Conservation (phyloP, 2,888 invertebrate genomes). For the Gortyna flavago region DNA sequence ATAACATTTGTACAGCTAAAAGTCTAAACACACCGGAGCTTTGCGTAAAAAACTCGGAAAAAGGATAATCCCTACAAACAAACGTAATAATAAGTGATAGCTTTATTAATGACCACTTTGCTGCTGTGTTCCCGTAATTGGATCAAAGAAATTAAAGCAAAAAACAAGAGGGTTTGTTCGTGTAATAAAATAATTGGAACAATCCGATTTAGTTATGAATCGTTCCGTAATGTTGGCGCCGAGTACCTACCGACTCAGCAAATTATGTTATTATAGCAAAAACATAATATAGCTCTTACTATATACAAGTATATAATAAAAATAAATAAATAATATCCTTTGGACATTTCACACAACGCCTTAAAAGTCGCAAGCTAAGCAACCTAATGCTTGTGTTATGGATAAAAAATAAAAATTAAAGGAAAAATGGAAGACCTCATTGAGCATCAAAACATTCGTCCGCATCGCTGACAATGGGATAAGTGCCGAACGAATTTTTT, state of each 20-base stretch:
- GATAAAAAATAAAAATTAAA: too few species aligned
- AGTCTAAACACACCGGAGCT: conserved; percentile 43
- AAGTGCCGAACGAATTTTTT: too few species aligned
- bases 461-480: too few species aligned
- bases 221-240: background rate
- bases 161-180: conserved; percentile 13
- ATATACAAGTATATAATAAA: too few species aligned
- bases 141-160: conserved; percentile 40
- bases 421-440: too few species aligned
- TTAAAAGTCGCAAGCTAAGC: too few species aligned
- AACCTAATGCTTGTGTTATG: too few species aligned
- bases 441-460: too few species aligned
- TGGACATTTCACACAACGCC: too few species aligned
- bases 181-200: conserved; percentile 27
- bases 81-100: conserved; percentile 54
- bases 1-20: conserved; percentile 32
- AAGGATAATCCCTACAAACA: conserved; percentile 52
- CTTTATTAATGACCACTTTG: conserved; percentile 54
- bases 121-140: conserved; percentile 42
- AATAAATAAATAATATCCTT: too few species aligned
- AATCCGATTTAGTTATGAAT: conserved; percentile 33
- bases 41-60: conserved; percentile 45
- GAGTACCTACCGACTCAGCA: too few species aligned
- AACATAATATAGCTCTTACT: too few species aligned
- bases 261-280: background rate